Conservation (phyloP, 1,140 invertebrate genomes). For the Coboldia fuscipes region DNA sequence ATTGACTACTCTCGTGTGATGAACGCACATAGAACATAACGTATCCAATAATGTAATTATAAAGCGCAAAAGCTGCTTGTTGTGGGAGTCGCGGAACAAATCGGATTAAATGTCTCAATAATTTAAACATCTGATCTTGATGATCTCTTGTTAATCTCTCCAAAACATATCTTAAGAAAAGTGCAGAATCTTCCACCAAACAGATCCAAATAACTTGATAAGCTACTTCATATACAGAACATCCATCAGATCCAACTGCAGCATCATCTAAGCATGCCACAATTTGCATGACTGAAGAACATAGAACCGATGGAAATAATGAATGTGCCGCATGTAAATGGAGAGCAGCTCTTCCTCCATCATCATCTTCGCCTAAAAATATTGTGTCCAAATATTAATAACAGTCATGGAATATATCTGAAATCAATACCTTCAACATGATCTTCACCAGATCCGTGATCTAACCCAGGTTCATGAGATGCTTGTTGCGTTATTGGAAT, state of each 20-base stretch:
- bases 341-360: slow-evolving; percentile 41
- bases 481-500: slow-evolving; percentile 90
- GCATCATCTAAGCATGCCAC: slow-evolving; percentile 89
- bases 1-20: slow-evolving; percentile 82
- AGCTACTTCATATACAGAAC: slow-evolving; percentile 72
- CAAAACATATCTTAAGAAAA: slow-evolving; percentile 89
- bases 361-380: slow-evolving; percentile 36
- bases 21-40: slow-evolving; percentile 97
- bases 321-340: slow-evolving; percentile 73
- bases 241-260: slow-evolving; percentile 84
- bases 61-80: slow-evolving; percentile 94
- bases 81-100: slow-evolving; percentile 86
- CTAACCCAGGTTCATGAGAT: slow-evolving; percentile 83
- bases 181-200: slow-evolving; percentile 88
- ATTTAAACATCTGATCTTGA: slow-evolving; percentile 89
- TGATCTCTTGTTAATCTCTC: slow-evolving; percentile 89
- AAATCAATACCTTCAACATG: slow-evolving; percentile 70
- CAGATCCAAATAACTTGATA: slow-evolving; percentile 94
- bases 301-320: slow-evolving; percentile 89
- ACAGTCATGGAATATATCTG: slow-evolving; percentile 1
- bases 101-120: slow-evolving; percentile 75
- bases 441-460: slow-evolving; percentile 62
- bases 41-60: slow-evolving; percentile 98
- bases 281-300: slow-evolving; percentile 85
- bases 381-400: slow-evolving; percentile 14